These are phyloP conservation scores for Thunnus thynnus DNA, from an alignment of 2,113 vertebrate genomes.

Conservation along the genomic window DNA sequence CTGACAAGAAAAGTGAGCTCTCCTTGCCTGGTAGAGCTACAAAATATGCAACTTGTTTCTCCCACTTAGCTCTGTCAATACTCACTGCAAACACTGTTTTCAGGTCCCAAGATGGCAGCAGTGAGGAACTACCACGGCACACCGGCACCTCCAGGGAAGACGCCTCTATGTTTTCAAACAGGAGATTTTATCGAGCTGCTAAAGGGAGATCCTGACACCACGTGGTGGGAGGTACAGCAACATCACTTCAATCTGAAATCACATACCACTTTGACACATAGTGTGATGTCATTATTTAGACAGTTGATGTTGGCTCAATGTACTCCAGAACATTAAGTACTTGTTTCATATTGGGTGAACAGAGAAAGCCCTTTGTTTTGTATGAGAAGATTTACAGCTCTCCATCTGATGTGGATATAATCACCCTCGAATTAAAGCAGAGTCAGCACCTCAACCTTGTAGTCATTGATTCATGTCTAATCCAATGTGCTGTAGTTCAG, in stretches of 20 bases:
- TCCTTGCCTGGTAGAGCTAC: background rate
- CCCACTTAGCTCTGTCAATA: background rate
- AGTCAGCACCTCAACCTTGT: too few relatives aligned
- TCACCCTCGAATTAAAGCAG: too few relatives aligned
- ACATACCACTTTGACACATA: background rate
- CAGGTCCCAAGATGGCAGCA: constrained; percentile 97
- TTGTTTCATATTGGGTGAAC: background rate
- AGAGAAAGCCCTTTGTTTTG: too few relatives aligned
- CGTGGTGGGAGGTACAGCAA: constrained; percentile 94
- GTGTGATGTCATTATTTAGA: background rate
- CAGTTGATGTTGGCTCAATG: background rate
- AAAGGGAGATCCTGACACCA: constrained; percentile 92
- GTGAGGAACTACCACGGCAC: constrained; percentile 94
- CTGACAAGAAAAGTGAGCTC: background rate
- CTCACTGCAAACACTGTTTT: background rate
- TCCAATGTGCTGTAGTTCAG: too few relatives aligned
- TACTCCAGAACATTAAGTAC: background rate
- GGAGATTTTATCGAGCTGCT: constrained; percentile 96
- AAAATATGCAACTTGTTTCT: background rate
- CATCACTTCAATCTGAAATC: background rate
- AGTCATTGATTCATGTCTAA: too few relatives aligned
- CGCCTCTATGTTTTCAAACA: constrained; percentile 90
- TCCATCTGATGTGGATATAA: too few relatives aligned
- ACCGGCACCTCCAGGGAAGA: constrained; percentile 89
- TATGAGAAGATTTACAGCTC: too few relatives aligned